Percentiles rank a stretch among this genome's conserved stretches.
Conservation (phyloP, 2,888 invertebrate genomes). For the Napeogenes sylphis region DNA sequence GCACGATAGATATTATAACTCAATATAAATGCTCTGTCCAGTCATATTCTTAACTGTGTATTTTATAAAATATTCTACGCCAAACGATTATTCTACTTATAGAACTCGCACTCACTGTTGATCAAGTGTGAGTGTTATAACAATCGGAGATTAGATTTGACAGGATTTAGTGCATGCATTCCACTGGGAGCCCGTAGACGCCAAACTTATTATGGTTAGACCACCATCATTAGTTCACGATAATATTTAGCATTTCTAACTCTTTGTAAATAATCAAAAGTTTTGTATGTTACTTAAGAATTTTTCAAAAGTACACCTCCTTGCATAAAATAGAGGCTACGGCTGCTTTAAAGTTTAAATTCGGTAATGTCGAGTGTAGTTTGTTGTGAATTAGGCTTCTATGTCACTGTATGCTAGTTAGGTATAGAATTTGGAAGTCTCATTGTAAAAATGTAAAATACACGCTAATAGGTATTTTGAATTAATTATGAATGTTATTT, state of each 20-base stretch:
- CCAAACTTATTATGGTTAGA: constrained; percentile 62
- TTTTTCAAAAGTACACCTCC: constrained; percentile 70
- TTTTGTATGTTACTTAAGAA: constrained; percentile 73
- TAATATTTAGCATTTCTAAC: constrained; percentile 54
- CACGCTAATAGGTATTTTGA: constrained; percentile 66
- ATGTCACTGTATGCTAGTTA: constrained; percentile 70
- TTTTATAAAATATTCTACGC: constrained; percentile 10
- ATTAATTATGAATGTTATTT: constrained; percentile 68
- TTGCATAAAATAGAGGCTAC: constrained; percentile 71
- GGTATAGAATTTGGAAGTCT: constrained; percentile 66
- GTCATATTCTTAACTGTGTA: constrained; percentile 35
- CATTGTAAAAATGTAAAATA: constrained; percentile 77
- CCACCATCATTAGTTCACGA: constrained; percentile 40
- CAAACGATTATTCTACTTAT: neutral
- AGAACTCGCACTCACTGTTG: constrained; percentile 7
- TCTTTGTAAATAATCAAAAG: constrained; percentile 72
- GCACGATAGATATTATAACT: constrained; percentile 69
- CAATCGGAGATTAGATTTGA: constrained; percentile 42
- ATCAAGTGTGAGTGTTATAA: constrained; percentile 18
- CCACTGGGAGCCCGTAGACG: constrained; percentile 56
- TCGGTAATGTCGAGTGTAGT: constrained; percentile 72
- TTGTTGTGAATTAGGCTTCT: constrained; percentile 73
- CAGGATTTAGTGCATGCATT: constrained; percentile 67
- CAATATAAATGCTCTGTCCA: constrained; percentile 67
- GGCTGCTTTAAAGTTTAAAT: constrained; percentile 65